phyloP scores from a whole-genome alignment of 1,140 invertebrate genomes.

The Amphibalanus amphitrite region DNA sequence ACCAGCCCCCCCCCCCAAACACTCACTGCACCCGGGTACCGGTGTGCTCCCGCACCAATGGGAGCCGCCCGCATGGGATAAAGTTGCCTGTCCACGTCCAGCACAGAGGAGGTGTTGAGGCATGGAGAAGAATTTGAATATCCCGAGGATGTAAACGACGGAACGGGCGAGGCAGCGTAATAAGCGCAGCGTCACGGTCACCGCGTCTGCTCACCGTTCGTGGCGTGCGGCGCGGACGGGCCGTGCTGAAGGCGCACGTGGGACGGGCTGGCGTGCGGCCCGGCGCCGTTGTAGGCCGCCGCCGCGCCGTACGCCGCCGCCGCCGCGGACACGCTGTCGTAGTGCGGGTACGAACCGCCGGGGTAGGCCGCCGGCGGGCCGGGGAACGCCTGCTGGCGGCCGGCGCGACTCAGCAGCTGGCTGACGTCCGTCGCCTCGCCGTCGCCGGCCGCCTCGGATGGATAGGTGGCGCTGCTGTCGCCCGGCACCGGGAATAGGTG shows the following conservation, averaged over 20 bases:
- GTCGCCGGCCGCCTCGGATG: conserved; percentile 6
- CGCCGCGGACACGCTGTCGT: not conserved
- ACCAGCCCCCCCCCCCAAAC: too few relatives aligned
- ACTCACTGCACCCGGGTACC: too few relatives aligned
- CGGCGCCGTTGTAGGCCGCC: not conserved
- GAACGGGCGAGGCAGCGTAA: too few relatives aligned
- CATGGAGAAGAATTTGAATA: too few relatives aligned
- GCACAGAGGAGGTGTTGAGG: too few relatives aligned
- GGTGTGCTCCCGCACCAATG: too few relatives aligned
- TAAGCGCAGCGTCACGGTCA: too few relatives aligned
- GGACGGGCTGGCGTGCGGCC: not conserved
- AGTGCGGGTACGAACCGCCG: conserved; percentile 18
- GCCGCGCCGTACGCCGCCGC: not conserved
- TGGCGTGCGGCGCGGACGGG: too few relatives aligned
- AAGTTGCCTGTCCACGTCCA: too few relatives aligned
- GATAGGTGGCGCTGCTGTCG: conserved; percentile 5
- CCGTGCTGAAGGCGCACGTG: not conserved
- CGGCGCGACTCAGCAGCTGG: conserved; percentile 4
- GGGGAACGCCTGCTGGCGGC: conserved; percentile 4
- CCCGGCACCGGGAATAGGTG: conserved; percentile 23
- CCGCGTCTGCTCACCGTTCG: too few relatives aligned
- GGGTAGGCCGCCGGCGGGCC: conserved; percentile 23
- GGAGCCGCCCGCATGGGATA: too few relatives aligned
- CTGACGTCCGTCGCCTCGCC: conserved; percentile 9
- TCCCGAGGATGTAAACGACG: too few relatives aligned